Percentiles rank a stretch among this genome's conserved stretches.
These are phyloP conservation scores for Notospermus geniculatus DNA, from an alignment of 1,140 invertebrate species.

Conservation along the genomic window DNA sequence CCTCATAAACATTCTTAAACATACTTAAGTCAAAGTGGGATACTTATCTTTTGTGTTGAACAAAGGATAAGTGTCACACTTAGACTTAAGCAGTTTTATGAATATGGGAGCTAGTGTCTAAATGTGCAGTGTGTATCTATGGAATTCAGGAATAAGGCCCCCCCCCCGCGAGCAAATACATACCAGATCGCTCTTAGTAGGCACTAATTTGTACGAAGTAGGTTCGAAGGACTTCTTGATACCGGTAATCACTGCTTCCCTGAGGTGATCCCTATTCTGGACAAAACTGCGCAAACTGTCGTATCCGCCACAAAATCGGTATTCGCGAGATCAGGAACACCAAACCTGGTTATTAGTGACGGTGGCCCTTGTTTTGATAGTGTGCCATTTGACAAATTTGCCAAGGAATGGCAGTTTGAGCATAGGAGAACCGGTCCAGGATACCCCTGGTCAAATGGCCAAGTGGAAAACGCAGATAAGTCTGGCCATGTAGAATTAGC, in stretches of 20 bases:
- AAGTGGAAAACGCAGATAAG: neutral
- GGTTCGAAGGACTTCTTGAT: neutral
- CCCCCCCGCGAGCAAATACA: neutral
- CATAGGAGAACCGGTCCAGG: neutral
- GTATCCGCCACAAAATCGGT: neutral
- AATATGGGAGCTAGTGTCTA: constrained; percentile 41
- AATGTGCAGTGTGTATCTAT: constrained; percentile 52
- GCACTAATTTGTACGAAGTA: neutral
- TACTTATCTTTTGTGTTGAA: too few species aligned
- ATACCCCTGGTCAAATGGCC: neutral
- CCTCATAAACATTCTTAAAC: too few species aligned
- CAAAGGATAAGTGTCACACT: too few species aligned
- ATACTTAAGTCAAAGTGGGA: too few species aligned
- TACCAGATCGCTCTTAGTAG: neutral
- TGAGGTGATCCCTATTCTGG: neutral
- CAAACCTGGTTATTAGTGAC: neutral
- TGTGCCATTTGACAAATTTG: neutral
- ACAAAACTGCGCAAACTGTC: neutral
- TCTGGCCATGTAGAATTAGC: too few species aligned
- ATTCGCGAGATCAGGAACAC: neutral
- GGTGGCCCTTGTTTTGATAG: constrained; percentile 2
- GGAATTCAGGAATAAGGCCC: constrained; percentile 9
- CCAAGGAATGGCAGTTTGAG: constrained; percentile 4
- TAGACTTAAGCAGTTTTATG: too few species aligned
- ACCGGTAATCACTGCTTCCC: neutral